Evolutionary conservation across 2,888 invertebrate species (phyloP).

Genomic region (Gasteruption jaculator): DNA sequence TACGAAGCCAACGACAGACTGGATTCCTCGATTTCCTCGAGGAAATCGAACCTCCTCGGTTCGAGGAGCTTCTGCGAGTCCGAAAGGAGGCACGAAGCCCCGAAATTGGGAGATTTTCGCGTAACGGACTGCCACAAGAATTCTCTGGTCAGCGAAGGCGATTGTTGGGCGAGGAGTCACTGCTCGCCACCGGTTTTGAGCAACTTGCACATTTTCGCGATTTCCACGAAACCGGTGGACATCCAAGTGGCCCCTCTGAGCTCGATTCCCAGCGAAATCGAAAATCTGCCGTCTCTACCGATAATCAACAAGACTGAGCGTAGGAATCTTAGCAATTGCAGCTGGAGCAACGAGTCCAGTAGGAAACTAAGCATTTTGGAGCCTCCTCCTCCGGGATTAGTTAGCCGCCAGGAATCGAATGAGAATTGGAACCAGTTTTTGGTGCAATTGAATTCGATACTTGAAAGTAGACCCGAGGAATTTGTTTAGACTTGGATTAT

Average conservation of each 20-base stretch:
- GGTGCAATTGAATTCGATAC: conserved; percentile 52
- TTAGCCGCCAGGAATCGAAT: conserved; percentile 48
- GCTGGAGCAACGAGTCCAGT: conserved; percentile 24
- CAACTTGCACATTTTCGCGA: conserved; percentile 44
- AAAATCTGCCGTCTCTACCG: conserved; percentile 40
- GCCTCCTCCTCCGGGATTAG: conserved; percentile 46
- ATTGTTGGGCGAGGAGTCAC: conserved; percentile 15
- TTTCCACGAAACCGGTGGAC: conserved; percentile 42
- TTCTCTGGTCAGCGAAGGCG: conserved; percentile 14
- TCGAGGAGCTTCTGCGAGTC: conserved; percentile 29
- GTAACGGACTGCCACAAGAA: conserved; percentile 28
- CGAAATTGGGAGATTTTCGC: conserved; percentile 29
- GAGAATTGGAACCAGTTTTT: conserved; percentile 56
- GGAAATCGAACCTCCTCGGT: too few relatives aligned
- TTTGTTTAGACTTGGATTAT: conserved; percentile 45
- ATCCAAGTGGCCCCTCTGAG: conserved; percentile 32
- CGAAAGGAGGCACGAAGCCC: conserved; percentile 1
- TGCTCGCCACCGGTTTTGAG: conserved; percentile 40
- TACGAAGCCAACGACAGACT: conserved; percentile 13
- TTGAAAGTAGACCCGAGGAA: conserved; percentile 52
- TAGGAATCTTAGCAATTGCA: too few relatives aligned
- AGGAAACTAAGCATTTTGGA: conserved; percentile 46
- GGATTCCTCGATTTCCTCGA: too few relatives aligned
- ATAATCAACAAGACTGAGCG: conserved; percentile 29
- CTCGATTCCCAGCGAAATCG: conserved; percentile 33